Base-by-base conservation (phyloP, 2,888 invertebrate genomes). In the Mimachlamys varia region DNA sequence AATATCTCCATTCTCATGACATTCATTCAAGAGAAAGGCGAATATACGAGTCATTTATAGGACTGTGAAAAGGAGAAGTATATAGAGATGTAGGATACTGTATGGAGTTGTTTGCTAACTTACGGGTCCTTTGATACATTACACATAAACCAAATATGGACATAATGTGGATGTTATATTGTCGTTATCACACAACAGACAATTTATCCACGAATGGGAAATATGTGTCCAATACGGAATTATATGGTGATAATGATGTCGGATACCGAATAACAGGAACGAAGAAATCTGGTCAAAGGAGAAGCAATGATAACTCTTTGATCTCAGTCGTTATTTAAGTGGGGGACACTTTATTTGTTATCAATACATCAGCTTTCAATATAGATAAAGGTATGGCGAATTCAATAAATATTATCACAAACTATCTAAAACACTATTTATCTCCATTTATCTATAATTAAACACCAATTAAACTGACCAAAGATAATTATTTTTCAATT, bases 151-250 rank as follows among this genome's bases (percentile, higher is more conserved):
- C 33, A 76, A 33, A 76, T 33, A 76, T 76, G 76, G 76, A 76
- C 76, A 76, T 76, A 33, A 76, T 76, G 13, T 27, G 76, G 13
- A 27, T 22, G 13, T 13, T 33, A 33, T 76, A 27, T 33, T 76
- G 76, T 27, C 33, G 22, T 76, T 76, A 76, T 76, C 76, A 76
- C 15, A 76, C 76, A 33, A 13, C 27, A 33, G 33, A 76, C 76
- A 76, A 76, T 76, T 76, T 76, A 27, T 76, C 76, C 76, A 76
- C 76, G 76, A 76, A 76, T 76, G 76, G 76, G 76, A 76, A 76
- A 76, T 5, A 76, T 76, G 76, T 76, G 76, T 76, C 76, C 27
- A 33, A 76, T 33, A 76, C 33, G 27, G 27, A 33, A 15, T 76
- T 76, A 76, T 76, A 76, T 76, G 76, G 76, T 27, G 76, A 76